Conservation (phyloP, 1,140 invertebrate genomes). For the Megalopta genalis region DNA sequence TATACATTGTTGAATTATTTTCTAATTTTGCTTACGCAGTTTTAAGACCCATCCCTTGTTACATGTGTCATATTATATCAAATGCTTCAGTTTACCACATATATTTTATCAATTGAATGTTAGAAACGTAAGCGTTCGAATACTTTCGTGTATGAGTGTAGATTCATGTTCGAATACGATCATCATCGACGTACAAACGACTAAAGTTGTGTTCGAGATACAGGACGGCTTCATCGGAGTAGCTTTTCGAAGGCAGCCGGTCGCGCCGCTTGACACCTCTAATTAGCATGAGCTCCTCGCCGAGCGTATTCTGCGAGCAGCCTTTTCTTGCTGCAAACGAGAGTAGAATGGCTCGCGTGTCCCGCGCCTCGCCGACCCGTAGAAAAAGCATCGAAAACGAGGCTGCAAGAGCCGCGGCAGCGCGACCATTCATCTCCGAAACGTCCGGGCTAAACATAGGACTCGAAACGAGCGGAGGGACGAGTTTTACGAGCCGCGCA, state of each 20-base stretch:
- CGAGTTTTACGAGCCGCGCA: constrained; percentile 47
- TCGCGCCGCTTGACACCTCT: constrained; percentile 23
- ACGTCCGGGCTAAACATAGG: constrained; percentile 73
- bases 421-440: constrained; percentile 72
- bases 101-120: too few relatives aligned
- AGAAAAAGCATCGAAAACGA: constrained; percentile 52
- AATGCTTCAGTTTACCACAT: too few relatives aligned
- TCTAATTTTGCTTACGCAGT: too few relatives aligned
- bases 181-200: constrained; percentile 13
- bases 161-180: neutral
- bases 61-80: too few relatives aligned
- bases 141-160: too few relatives aligned
- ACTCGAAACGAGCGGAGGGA: constrained; percentile 48
- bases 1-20: too few relatives aligned
- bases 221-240: neutral
- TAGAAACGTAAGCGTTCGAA: too few relatives aligned
- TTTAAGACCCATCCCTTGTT: too few relatives aligned
- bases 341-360: constrained; percentile 63
- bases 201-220: neutral
- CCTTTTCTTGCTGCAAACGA: constrained; percentile 10
- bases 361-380: constrained; percentile 49
- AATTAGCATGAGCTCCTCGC: constrained; percentile 20
- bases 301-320: constrained; percentile 2
- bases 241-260: constrained; percentile 23
- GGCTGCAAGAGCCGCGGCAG: constrained; percentile 47